These are phyloP conservation scores for Nasonia oneida DNA, from an alignment of 2,888 invertebrate genomes.

Conservation along the genomic window DNA sequence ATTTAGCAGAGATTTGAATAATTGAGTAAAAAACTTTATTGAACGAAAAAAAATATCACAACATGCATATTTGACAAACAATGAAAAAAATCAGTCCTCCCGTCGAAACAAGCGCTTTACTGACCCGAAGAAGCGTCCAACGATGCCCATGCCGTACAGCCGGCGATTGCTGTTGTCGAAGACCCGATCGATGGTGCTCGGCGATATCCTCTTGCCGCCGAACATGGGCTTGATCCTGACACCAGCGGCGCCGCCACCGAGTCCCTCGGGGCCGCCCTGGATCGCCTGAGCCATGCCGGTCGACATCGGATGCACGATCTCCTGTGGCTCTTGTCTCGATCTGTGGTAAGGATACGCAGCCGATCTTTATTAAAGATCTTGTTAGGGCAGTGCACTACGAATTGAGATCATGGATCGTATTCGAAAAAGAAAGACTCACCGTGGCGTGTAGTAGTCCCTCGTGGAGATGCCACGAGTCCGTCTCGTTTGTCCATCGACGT, in stretches of 20 bases:
- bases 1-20: not conserved
- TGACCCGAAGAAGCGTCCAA: constrained; percentile 89
- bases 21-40: not conserved
- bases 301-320: not conserved
- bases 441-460: constrained; percentile 77
- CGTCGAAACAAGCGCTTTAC: constrained; percentile 51
- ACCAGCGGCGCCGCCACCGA: constrained; percentile 68
- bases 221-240: constrained; percentile 71
- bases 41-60: not conserved
- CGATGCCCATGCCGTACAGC: constrained; percentile 90
- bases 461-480: constrained; percentile 65
- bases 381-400: not conserved
- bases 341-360: constrained; percentile 14
- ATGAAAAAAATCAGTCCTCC: not conserved
- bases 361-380: constrained; percentile 4
- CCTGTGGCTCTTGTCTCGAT: constrained; percentile 45
- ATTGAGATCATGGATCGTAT: not conserved
- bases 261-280: constrained; percentile 4
- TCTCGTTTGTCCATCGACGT: constrained; percentile 70
- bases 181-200: constrained; percentile 90
- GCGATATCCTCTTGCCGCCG: constrained; percentile 87
- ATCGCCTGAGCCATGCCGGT: not conserved
- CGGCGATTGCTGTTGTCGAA: constrained; percentile 94
- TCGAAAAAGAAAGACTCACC: constrained; percentile 65
- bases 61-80: not conserved